Evolutionary conservation across 2,113 vertebrate genomes (phyloP).

Genomic region (Pedetes capensis): DNA sequence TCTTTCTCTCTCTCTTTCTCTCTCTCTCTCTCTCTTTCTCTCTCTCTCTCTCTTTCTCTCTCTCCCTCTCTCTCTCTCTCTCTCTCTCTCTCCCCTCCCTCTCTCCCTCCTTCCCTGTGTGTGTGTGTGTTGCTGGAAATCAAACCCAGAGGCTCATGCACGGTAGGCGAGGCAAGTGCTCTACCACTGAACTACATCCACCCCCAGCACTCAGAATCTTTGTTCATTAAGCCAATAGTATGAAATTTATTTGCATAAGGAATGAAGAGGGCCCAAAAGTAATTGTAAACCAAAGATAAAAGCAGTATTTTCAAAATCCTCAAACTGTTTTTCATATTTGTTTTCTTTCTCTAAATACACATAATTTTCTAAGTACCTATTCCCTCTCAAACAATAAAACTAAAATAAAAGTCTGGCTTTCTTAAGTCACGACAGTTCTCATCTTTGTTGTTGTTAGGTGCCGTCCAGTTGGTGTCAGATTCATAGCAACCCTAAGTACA

Average conservation of each 20-base stretch:
- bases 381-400: slow-evolving; percentile 25
- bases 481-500: no score
- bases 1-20: no score
- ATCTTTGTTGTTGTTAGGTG: no score
- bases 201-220: not conserved
- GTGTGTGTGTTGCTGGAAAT: not conserved
- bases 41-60: no score
- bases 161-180: no score
- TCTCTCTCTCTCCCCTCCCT: no score
- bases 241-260: not conserved
- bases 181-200: not conserved
- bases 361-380: not conserved
- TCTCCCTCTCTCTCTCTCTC: no score
- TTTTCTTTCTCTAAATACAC: not conserved
- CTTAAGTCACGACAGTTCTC: not conserved
- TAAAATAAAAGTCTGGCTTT: not conserved
- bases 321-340: not conserved
- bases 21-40: no score
- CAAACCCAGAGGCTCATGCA: not conserved
- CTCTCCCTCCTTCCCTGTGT: no score
- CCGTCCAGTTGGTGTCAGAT: no score
- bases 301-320: slow-evolving; percentile 16
- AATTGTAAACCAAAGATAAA: slow-evolving; percentile 7
- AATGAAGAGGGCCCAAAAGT: not conserved
- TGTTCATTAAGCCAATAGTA: slow-evolving; percentile 19